Conservation (phyloP, 2,113 vertebrate genomes). For the Nerophis lumbriciformis region DNA sequence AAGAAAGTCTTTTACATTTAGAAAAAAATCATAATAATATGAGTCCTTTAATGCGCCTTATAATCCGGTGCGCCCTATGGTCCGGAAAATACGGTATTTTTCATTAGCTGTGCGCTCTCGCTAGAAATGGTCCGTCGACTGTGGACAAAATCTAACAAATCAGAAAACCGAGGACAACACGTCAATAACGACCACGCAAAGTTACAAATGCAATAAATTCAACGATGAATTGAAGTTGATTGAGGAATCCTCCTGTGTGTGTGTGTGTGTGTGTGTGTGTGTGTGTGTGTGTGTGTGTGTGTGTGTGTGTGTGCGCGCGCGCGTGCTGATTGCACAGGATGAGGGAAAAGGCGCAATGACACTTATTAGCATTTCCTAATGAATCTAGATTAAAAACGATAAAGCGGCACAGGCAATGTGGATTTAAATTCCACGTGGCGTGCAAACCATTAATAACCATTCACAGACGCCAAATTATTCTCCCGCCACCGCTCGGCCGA, state of each 20-base stretch:
- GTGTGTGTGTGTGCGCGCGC: constrained; percentile 6
- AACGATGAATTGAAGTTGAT: constrained; percentile 52
- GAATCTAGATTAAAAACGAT: constrained; percentile 31
- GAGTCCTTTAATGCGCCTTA: too few relatives aligned
- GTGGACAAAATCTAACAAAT: too few relatives aligned
- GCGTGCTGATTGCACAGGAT: constrained; percentile 31
- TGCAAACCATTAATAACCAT: constrained; percentile 25
- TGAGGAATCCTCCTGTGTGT: constrained; percentile 14
- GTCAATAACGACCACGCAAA: constrained; percentile 25
- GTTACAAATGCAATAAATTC: constrained; percentile 19
- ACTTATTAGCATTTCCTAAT: constrained; percentile 37
- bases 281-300: constrained; percentile 3
- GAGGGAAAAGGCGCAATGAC: constrained; percentile 19
- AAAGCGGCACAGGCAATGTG: constrained; percentile 2
- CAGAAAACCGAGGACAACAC: too few relatives aligned
- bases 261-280: constrained; percentile 7
- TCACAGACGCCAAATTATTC: constrained; percentile 18
- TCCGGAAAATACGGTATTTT: too few relatives aligned
- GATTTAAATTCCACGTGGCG: background rate
- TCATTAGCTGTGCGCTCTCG: too few relatives aligned
- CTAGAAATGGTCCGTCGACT: too few relatives aligned
- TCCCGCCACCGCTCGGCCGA: constrained; percentile 23
- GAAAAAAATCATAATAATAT: too few relatives aligned
- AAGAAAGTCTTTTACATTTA: too few relatives aligned
- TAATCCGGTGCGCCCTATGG: too few relatives aligned